Base-by-base conservation (phyloP, 1,140 invertebrate species). In the Eumaeus atala region DNA sequence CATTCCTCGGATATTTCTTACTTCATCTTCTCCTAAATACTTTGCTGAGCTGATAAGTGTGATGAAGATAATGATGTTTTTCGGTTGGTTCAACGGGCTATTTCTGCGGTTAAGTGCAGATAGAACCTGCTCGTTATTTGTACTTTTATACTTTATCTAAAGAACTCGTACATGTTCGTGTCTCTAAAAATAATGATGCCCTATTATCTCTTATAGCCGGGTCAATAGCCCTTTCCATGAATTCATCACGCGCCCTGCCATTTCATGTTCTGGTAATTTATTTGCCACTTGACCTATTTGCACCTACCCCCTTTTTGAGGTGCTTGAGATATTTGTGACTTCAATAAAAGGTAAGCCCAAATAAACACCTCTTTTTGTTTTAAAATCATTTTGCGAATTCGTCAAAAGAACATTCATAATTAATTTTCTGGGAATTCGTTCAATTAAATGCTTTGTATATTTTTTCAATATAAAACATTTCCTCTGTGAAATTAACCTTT, bases 221-320 rank as follows among this genome's bases (percentile, higher is more conserved):
- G 44, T 48, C 44, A 48, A 28, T 48, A 17, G 17, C 17, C 44
- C 11, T 2, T 38, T 3, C 37, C 37, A 38, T 38, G 37, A 48
- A 17, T 48, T 48, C 44, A 48, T 48, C 17, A 48, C 16, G 17
- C 14, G 17, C 44, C 44, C 37, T 38, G 37, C 37, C 37, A 38
- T 38, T 38, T 38, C 37, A 16, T 48, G 44, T 48, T 48, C 44
- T 48, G 44, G 10, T 17, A 48, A 48, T 17, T 48, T 21, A 17
- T 48, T 48, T 48, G 44, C 44, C 44, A 48, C 44, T 48, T 48
- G 44, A 48, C 44, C 44, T 48, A 48, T 16, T 48, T 48, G 18
- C 10, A 38, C 37, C 37, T 38, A 38, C 37, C 37, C 37, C 17
- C 7, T 16, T 14, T 48, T 48, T 16, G n/a, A 7, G 12, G 12